Evolutionary conservation across 2,797 vertebrate species (phyloP).

Genomic region (Bovichtus variegatus): DNA sequence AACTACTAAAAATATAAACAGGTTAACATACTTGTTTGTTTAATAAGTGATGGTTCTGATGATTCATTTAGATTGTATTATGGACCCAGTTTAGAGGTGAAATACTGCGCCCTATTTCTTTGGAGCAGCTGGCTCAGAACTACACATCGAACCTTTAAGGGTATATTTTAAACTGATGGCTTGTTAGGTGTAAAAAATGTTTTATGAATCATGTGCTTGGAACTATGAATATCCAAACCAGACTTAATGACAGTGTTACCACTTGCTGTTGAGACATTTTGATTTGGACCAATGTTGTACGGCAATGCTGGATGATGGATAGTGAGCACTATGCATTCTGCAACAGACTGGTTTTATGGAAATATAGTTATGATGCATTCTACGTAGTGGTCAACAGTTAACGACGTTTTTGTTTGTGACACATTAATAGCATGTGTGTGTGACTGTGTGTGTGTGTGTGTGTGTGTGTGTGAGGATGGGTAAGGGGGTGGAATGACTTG

Average conservation of each 20-base stretch:
- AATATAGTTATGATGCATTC: neutral
- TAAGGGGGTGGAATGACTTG: slow-evolving; percentile 50
- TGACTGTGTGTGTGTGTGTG: slow-evolving; percentile 19
- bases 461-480: slow-evolving; percentile 22
- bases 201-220: neutral
- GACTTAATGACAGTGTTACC: neutral
- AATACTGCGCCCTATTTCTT: too few species aligned
- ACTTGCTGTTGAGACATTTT: neutral
- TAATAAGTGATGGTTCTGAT: too few species aligned
- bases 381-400: neutral
- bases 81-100: too few species aligned
- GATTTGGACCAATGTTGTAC: neutral
- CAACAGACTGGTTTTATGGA: neutral
- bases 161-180: neutral
- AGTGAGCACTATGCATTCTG: neutral
- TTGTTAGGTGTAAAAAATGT: neutral
- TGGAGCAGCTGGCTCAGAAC: too few species aligned
- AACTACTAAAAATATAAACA: too few species aligned
- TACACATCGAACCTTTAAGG: neutral
- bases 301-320: neutral
- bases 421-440: slow-evolving; percentile 11
- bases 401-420: neutral
- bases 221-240: neutral
- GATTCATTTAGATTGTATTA: too few species aligned
- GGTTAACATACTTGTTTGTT: too few species aligned